Evolutionary conservation across 2,797 vertebrate genomes (phyloP).

Genomic region (Limnodromus scolopaceus): DNA sequence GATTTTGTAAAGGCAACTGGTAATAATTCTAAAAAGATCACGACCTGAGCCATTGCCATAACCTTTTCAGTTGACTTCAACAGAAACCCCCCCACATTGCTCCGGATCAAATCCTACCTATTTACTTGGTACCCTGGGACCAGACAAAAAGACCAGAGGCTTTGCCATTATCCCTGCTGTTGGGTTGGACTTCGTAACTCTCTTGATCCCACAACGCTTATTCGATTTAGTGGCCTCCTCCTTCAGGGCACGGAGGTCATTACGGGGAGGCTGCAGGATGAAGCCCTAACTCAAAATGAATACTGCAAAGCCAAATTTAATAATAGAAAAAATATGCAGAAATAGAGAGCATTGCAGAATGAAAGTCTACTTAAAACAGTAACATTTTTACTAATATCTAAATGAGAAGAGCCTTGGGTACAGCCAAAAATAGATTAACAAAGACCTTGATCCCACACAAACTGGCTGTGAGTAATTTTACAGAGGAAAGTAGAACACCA

Average conservation of each 20-base stretch:
- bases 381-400: slow-evolving; percentile 50
- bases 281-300: neutral
- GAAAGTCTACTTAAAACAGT: neutral
- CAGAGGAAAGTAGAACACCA: slow-evolving; percentile 36
- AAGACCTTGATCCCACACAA: slow-evolving; percentile 56
- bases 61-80: neutral
- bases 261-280: neutral
- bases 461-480: slow-evolving; percentile 54
- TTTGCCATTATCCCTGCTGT: neutral
- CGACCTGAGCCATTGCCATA: fast-evolving
- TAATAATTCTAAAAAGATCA: neutral
- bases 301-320: neutral
- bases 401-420: slow-evolving; percentile 22
- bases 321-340: neutral
- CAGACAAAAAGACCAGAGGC: neutral
- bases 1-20: neutral
- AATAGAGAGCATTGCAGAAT: neutral
- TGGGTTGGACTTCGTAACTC: neutral
- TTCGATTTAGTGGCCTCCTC: neutral
- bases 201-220: neutral
- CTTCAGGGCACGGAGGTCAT: neutral
- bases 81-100: neutral
- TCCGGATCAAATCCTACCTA: neutral
- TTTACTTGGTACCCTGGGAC: neutral
- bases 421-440: slow-evolving; percentile 31